Evolutionary conservation across 1,140 invertebrate species (phyloP).

Genomic region (Pseudachorutes palmiensis): DNA sequence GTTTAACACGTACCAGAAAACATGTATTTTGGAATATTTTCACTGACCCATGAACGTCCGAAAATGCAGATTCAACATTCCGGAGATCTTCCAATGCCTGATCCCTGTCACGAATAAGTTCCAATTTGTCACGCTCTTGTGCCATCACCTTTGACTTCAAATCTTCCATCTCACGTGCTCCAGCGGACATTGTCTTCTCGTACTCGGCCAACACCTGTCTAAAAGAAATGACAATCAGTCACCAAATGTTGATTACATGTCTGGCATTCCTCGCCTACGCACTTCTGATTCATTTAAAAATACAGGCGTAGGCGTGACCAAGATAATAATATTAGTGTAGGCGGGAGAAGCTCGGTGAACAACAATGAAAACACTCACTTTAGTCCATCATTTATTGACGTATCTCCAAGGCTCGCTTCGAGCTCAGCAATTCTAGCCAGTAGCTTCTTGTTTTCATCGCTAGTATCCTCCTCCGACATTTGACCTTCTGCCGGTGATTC

Average conservation of each 20-base stretch:
- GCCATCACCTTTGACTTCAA: conserved; percentile 23
- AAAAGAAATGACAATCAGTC: neutral
- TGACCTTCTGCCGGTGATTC: too few species aligned
- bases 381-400: neutral
- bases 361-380: neutral
- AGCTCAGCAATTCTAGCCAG: neutral
- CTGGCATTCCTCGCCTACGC: too few species aligned
- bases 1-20: neutral
- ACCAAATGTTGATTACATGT: too few species aligned
- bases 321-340: neutral
- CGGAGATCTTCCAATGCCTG: conserved; percentile 37
- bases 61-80: conserved; percentile 39
- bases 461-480: neutral
- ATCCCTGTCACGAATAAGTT: conserved; percentile 35
- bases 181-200: conserved; percentile 31
- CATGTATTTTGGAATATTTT: conserved; percentile 1
- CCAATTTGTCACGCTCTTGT: conserved; percentile 24
- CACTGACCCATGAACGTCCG: conserved; percentile 36
- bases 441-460: neutral
- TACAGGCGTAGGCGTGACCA: too few species aligned
- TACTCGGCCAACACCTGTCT: conserved; percentile 32
- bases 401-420: neutral
- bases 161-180: conserved; percentile 32
- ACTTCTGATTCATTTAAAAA: too few species aligned
- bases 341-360: neutral